phyloP scores from a whole-genome alignment of 1,140 invertebrate genomes.

The Atta colombica region DNA sequence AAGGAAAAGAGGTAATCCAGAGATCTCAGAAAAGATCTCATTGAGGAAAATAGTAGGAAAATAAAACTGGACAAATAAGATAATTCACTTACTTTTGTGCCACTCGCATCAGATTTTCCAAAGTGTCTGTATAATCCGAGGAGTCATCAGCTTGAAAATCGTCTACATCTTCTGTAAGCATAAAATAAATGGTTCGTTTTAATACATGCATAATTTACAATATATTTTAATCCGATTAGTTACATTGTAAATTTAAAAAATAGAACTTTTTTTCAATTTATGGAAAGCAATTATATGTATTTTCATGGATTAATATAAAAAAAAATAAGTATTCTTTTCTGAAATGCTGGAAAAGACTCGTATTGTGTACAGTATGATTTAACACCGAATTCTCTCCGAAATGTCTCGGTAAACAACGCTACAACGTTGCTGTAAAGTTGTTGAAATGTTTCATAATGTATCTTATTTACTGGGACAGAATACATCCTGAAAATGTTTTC shows the following conservation, averaged over 20 bases:
- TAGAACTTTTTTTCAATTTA: background rate
- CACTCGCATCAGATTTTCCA: conserved; percentile 83
- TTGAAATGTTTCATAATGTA: too few relatives aligned
- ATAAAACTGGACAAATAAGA: background rate
- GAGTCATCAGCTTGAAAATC: conserved; percentile 73
- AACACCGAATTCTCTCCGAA: too few relatives aligned
- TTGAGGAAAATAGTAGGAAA: too few relatives aligned
- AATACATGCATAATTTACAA: background rate
- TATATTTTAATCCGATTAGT: background rate
- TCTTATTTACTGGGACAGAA: too few relatives aligned
- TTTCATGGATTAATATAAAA: background rate
- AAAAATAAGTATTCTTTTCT: background rate
- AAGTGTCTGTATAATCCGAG: conserved; percentile 82
- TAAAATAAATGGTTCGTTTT: conserved; percentile 26
- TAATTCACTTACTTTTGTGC: conserved; percentile 85
- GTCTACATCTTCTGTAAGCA: conserved; percentile 80
- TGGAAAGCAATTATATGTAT: background rate
- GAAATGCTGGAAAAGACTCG: background rate
- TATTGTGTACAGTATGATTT: background rate
- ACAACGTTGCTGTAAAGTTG: too few relatives aligned
- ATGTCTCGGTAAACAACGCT: too few relatives aligned
- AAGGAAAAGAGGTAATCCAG: background rate
- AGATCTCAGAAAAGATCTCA: background rate
- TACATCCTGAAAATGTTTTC: too few relatives aligned
- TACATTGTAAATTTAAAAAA: background rate